These are phyloP conservation scores for Dynastes maya DNA, from an alignment of 2,888 invertebrate species.

Conservation along the genomic window DNA sequence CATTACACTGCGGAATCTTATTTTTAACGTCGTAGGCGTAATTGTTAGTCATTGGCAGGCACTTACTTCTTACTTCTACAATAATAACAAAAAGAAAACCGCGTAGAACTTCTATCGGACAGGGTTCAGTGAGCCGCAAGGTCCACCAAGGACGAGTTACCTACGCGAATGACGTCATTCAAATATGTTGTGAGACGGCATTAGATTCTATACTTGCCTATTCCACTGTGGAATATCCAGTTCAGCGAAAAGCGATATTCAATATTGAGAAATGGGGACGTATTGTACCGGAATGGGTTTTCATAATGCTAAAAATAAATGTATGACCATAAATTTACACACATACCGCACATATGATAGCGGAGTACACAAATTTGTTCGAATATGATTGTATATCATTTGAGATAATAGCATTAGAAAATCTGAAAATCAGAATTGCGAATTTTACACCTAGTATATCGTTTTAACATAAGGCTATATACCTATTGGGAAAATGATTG, in stretches of 20 bases:
- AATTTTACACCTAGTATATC: no score
- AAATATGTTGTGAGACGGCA: conserved; percentile 25
- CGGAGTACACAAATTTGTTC: no score
- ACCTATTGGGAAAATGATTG: no score
- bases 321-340: no score
- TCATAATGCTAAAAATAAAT: not conserved
- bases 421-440: no score
- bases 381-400: no score
- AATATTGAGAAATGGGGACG: not conserved
- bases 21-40: conserved; percentile 41
- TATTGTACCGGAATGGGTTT: not conserved
- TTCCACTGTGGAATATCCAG: not conserved
- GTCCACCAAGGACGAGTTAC: conserved; percentile 53
- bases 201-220: conserved; percentile 8
- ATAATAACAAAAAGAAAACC: conserved; percentile 18
- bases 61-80: conserved; percentile 25
- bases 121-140: conserved; percentile 52
- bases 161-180: conserved; percentile 50
- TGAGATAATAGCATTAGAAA: no score
- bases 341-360: no score
- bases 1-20: conserved; percentile 27
- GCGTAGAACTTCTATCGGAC: conserved; percentile 43
- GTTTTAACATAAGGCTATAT: no score
- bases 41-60: conserved; percentile 17
- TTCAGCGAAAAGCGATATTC: not conserved